Conservation (phyloP, 1,140 invertebrate genomes). For the Megalopta genalis region DNA sequence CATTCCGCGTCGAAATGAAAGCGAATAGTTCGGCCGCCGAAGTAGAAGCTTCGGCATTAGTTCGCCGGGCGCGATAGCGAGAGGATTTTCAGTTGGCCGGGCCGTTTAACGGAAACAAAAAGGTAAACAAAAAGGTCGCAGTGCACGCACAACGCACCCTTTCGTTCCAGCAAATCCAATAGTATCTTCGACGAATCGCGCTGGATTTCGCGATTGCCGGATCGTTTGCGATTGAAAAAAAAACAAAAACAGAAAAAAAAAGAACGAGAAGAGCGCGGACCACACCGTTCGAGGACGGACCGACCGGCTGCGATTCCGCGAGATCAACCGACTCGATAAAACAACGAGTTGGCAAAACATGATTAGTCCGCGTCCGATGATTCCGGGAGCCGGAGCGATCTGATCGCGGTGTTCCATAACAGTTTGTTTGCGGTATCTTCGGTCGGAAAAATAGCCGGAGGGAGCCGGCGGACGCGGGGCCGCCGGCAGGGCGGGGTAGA, state of each 20-base stretch:
- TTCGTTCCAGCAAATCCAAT: conserved; percentile 6
- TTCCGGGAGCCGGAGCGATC: not conserved
- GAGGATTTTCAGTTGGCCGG: not conserved
- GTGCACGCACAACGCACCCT: not conserved
- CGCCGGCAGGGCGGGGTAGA: no score
- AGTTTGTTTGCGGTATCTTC: not conserved
- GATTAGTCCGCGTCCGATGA: conserved; percentile 2
- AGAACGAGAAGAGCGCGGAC: conserved; percentile 9
- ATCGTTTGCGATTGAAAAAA: not conserved
- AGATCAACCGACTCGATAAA: not conserved
- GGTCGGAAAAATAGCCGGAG: not conserved
- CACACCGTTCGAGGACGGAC: not conserved
- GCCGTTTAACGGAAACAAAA: not conserved
- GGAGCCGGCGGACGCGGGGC: not conserved
- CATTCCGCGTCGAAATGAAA: no score
- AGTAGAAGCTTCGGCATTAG: no score
- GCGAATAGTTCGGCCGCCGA: no score
- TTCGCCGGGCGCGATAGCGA: not conserved
- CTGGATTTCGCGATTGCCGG: conserved; percentile 13
- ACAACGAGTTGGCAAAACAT: not conserved
- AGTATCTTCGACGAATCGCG: not conserved
- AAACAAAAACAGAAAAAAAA: no score
- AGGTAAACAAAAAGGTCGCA: no score
- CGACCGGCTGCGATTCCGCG: not conserved
- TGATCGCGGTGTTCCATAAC: not conserved